Evolutionary conservation across 1,140 invertebrate species (phyloP).

Genomic region (Hycleus phaleratus): DNA sequence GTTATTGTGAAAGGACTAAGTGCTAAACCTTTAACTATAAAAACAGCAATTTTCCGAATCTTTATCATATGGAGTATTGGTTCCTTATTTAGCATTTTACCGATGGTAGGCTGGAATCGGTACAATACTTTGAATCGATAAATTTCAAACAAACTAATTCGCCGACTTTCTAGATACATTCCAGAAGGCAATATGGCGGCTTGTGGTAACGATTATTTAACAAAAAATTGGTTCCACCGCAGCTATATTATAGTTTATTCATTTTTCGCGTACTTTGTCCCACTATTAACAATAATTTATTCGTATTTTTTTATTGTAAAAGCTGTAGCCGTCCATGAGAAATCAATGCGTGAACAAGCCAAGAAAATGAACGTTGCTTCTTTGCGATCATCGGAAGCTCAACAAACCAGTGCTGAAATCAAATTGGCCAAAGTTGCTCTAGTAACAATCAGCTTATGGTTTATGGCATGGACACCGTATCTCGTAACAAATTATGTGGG

Average conservation of each 20-base stretch:
- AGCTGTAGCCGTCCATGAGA: slow-evolving; percentile 72
- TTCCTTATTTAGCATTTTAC: slow-evolving; percentile 58
- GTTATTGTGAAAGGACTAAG: slow-evolving; percentile 72
- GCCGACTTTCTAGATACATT: slow-evolving; percentile 48
- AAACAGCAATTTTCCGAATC: slow-evolving; percentile 60
- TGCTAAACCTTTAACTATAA: slow-evolving; percentile 61
- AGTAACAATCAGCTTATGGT: slow-evolving; percentile 73
- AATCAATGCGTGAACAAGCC: slow-evolving; percentile 71
- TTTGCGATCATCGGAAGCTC: slow-evolving; percentile 57
- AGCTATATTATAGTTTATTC: slow-evolving; percentile 65
- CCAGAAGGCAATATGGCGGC: slow-evolving; percentile 82
- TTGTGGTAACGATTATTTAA: slow-evolving; percentile 76
- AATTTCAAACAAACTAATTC: too few species aligned
- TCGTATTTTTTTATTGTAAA: slow-evolving; percentile 72
- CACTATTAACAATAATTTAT: slow-evolving; percentile 63
- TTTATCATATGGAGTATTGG: slow-evolving; percentile 62
- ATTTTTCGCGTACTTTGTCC: slow-evolving; percentile 61
- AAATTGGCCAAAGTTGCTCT: slow-evolving; percentile 74
- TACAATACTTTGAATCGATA: too few species aligned
- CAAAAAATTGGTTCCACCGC: slow-evolving; percentile 52
- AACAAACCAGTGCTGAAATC: slow-evolving; percentile 59
- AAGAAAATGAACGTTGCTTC: slow-evolving; percentile 81
- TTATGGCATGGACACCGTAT: slow-evolving; percentile 78
- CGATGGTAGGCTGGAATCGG: slow-evolving; percentile 72
- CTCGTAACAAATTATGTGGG: slow-evolving; percentile 71